Conservation (phyloP, 2,797 vertebrate species). For the Neosilurus hyrtlii region DNA sequence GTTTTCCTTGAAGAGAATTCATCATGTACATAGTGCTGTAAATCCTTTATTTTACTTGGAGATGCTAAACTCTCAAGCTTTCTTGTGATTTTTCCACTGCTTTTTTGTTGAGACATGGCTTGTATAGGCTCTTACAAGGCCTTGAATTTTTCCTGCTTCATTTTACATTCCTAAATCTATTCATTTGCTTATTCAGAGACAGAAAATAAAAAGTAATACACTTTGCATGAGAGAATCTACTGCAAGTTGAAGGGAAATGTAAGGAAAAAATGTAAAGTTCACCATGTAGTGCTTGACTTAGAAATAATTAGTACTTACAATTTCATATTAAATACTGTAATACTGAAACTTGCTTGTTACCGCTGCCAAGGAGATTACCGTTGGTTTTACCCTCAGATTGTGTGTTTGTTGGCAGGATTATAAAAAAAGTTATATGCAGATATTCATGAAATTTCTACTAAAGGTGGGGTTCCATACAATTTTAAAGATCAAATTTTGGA, state of each 20-base stretch:
- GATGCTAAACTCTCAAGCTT: slow-evolving; percentile 26
- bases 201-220: background rate
- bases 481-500: too few species aligned
- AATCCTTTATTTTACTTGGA: slow-evolving; percentile 26
- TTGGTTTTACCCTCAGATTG: too few species aligned
- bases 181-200: slow-evolving; percentile 34
- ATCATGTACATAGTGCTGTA: slow-evolving; percentile 34
- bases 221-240: background rate
- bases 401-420: too few species aligned
- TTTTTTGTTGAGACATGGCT: slow-evolving; percentile 17
- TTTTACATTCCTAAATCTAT: slow-evolving; percentile 41
- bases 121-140: slow-evolving; percentile 10
- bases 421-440: too few species aligned
- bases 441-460: too few species aligned
- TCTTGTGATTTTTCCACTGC: slow-evolving; percentile 37
- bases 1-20: slow-evolving; percentile 1
- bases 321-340: background rate
- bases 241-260: background rate
- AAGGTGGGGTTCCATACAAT: too few species aligned
- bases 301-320: background rate
- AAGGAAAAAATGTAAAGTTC: background rate
- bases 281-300: background rate
- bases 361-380: too few species aligned
- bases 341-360: background rate
- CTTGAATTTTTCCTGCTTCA: background rate